A percentile compares a stretch with the other conserved stretches of the same genome.
Conservation (phyloP, 1,140 invertebrate species). For the Sitodiplosis mosellana region DNA sequence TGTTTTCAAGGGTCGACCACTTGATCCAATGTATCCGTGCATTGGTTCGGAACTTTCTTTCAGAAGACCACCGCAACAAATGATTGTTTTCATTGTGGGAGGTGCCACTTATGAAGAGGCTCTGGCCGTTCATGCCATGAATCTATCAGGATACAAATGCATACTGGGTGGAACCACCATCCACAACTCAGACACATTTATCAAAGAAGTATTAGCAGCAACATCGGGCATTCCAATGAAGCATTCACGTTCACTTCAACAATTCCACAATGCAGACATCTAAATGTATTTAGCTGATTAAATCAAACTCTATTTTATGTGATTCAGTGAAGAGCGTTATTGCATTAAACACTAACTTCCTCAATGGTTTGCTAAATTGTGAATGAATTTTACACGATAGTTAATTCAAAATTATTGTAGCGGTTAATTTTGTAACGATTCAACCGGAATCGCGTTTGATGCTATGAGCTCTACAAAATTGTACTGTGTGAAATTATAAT, state of each 20-base stretch:
- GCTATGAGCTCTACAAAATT: too few species aligned
- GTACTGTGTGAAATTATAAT: too few species aligned
- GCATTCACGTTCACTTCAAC: slow-evolving; percentile 25
- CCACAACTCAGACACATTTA: slow-evolving; percentile 72
- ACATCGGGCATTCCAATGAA: slow-evolving; percentile 32
- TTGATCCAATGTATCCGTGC: slow-evolving; percentile 65
- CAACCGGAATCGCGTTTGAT: too few species aligned
- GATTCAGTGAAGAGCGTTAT: too few species aligned
- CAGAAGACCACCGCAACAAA: slow-evolving; percentile 53
- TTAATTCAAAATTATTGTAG: too few species aligned
- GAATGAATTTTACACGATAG: too few species aligned
- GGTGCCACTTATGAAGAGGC: slow-evolving; percentile 97
- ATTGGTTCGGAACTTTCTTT: slow-evolving; percentile 39
- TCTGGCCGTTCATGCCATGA: slow-evolving; percentile 64
- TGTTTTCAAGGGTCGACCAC: slow-evolving; percentile 69
- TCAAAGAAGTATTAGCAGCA: slow-evolving; percentile 43
- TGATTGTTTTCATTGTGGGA: slow-evolving; percentile 90
- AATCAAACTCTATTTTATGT: background rate
- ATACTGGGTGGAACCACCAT: slow-evolving; percentile 79
- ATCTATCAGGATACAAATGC: slow-evolving; percentile 59
- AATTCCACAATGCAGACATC: slow-evolving; percentile 9
- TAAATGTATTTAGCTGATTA: too few species aligned
- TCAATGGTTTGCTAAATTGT: too few species aligned
- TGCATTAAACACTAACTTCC: too few species aligned
- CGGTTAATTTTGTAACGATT: too few species aligned